A percentile compares a stretch with the other conserved stretches of the same genome.
Conservation (phyloP, 2,797 vertebrate species). For the Ibycter americanus region DNA sequence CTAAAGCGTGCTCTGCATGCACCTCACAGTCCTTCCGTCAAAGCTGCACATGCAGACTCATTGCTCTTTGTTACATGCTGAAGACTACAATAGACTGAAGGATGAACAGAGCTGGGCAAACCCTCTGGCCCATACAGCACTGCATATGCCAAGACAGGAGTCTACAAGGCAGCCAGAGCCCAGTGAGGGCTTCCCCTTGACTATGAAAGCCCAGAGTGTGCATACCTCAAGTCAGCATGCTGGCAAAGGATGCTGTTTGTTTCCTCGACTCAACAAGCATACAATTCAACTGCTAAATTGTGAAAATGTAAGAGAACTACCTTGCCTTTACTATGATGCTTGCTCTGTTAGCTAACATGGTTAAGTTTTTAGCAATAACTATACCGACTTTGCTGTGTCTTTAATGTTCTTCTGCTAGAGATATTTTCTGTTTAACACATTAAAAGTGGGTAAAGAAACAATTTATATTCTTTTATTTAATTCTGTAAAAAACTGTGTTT, state of each 20-base stretch:
- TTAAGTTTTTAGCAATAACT: background rate
- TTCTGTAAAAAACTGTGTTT: constrained; percentile 34
- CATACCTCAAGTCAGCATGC: background rate
- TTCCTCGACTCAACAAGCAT: background rate
- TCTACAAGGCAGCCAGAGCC: background rate
- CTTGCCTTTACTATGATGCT: background rate
- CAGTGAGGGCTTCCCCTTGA: background rate
- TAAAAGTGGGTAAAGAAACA: constrained; percentile 7
- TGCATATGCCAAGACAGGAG: background rate
- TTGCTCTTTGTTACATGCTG: background rate
- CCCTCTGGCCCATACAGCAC: background rate
- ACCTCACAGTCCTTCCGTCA: background rate
- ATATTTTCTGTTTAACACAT: constrained; percentile 41
- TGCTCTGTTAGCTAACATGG: background rate
- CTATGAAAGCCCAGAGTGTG: background rate
- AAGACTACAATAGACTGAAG: background rate
- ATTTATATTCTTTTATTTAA: constrained; percentile 39
- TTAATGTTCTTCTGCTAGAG: background rate
- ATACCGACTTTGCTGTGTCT: background rate
- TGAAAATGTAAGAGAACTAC: background rate
- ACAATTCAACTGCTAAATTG: background rate
- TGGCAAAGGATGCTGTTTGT: background rate
- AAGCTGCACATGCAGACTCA: background rate
- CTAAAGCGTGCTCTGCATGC: background rate
- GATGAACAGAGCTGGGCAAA: background rate